These are phyloP conservation scores for Psittacula echo DNA, from an alignment of 2,797 vertebrate species.

Conservation along the genomic window DNA sequence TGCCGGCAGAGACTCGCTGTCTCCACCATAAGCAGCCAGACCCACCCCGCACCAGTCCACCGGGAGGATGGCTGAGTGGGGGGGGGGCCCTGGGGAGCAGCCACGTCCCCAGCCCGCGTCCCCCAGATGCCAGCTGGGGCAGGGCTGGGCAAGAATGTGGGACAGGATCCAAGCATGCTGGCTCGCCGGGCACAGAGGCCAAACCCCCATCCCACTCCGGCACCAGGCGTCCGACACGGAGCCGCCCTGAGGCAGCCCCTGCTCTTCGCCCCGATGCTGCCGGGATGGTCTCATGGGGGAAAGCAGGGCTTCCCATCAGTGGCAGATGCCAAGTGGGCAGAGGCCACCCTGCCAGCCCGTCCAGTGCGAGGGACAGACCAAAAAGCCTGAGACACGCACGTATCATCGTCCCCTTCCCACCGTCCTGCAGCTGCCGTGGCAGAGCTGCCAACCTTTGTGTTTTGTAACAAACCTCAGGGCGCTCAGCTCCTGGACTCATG, in stretches of 20 bases:
- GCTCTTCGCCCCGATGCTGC: accelerated
- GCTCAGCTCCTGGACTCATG: background rate
- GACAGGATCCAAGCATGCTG: background rate
- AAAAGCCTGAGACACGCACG: background rate
- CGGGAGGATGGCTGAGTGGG: accelerated
- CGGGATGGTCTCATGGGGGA: accelerated
- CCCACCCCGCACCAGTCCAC: background rate
- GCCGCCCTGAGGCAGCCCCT: background rate
- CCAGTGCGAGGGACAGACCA: background rate
- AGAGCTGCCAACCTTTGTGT: constrained; percentile 34
- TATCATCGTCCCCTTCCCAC: background rate
- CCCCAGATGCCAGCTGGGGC: background rate
- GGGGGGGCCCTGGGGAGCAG: accelerated
- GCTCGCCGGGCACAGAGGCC: background rate
- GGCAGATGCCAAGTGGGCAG: background rate
- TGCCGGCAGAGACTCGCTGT: accelerated
- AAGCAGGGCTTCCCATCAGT: background rate
- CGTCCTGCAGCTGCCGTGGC: background rate
- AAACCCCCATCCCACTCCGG: background rate
- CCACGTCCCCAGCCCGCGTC: background rate
- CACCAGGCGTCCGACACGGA: background rate
- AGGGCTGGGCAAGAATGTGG: accelerated
- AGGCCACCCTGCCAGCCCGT: background rate
- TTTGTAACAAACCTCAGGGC: constrained; percentile 11
- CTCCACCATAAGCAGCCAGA: background rate